These are phyloP conservation scores for Clarias macrocephalus DNA, from an alignment of 2,113 vertebrate genomes.

Conservation along the genomic window DNA sequence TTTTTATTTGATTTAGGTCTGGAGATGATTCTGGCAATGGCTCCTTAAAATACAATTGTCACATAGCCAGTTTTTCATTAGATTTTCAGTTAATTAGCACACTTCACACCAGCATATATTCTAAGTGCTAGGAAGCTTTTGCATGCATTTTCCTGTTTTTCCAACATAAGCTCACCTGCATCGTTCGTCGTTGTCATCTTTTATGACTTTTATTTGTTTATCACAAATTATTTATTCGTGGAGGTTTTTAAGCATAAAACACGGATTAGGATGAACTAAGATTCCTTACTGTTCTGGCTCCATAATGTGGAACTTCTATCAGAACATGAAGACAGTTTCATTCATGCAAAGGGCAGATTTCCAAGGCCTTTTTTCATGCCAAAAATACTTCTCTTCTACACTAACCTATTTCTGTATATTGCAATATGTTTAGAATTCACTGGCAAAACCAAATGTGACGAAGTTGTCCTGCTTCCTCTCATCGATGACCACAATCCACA, in stretches of 20 bases:
- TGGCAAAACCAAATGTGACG: background rate
- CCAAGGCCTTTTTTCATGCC: background rate
- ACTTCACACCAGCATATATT: background rate
- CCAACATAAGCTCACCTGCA: slow-evolving; percentile 32
- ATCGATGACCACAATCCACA: background rate
- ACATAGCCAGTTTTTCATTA: no score
- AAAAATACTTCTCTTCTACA: background rate
- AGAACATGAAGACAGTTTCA: slow-evolving; percentile 8
- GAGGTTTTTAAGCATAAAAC: slow-evolving; percentile 42
- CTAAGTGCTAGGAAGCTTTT: slow-evolving; percentile 6
- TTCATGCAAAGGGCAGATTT: background rate
- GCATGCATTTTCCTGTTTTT: slow-evolving; percentile 27
- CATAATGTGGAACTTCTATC: slow-evolving; percentile 5
- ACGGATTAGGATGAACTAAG: slow-evolving; percentile 11
- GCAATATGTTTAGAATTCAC: background rate
- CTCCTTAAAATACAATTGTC: no score
- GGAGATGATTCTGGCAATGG: no score
- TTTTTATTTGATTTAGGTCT: no score
- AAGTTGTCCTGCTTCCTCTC: slow-evolving; percentile 4
- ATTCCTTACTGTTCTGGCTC: background rate
- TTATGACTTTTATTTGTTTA: no score
- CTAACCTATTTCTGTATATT: background rate
- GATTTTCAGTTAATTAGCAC: background rate
- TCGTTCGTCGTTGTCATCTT: no score
- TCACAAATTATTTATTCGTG: no score